Evolutionary conservation across 2,113 vertebrate species (phyloP).

Genomic region (Varanus komodoensis): DNA sequence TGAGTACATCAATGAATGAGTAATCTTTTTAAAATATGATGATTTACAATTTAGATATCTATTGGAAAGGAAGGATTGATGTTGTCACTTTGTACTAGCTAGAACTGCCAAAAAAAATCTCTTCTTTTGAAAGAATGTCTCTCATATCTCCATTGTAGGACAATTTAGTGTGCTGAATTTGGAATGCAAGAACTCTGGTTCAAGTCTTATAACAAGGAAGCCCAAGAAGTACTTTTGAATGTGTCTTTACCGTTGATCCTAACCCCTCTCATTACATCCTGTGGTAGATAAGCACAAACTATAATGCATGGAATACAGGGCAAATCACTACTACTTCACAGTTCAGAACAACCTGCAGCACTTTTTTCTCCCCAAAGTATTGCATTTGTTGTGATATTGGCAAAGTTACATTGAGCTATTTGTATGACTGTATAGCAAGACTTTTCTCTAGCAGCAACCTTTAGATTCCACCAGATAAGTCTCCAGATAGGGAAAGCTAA

Average conservation of each 20-base stretch:
- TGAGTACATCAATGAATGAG: neutral
- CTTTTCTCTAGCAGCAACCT: constrained; percentile 23
- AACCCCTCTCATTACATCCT: neutral
- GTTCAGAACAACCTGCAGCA: neutral
- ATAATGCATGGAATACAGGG: neutral
- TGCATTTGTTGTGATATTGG: neutral
- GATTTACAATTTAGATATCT: neutral
- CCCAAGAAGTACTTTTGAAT: neutral
- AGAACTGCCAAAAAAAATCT: neutral
- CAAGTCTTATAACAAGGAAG: neutral
- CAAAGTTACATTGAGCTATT: neutral
- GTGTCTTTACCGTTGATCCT: neutral
- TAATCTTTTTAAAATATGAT: neutral
- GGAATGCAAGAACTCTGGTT: neutral
- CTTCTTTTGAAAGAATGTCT: neutral
- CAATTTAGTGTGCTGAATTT: neutral
- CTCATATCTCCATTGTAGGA: neutral
- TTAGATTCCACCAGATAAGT: neutral
- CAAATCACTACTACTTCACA: neutral
- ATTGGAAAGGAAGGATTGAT: neutral
- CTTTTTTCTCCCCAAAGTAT: neutral
- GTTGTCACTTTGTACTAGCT: neutral
- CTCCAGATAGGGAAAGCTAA: constrained; percentile 18
- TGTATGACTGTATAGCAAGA: neutral
- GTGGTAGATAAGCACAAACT: neutral